phyloP scores from a whole-genome alignment of 2,888 invertebrate species.

The Chromoteleia sp. region DNA sequence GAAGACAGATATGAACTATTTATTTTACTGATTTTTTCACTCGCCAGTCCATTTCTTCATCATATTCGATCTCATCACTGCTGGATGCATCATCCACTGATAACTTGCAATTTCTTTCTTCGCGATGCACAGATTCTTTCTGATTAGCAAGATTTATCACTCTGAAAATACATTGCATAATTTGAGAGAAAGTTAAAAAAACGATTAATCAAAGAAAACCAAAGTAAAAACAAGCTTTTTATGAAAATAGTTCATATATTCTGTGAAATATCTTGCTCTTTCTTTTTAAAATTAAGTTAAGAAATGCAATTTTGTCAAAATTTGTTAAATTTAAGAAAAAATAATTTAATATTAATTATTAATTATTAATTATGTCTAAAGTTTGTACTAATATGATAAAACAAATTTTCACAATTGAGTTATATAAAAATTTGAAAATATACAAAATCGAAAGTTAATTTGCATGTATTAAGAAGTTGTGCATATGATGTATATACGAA shows the following conservation, averaged over 20 bases:
- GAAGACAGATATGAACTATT: neutral
- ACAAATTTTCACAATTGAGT: neutral
- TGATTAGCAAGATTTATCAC: constrained; percentile 60
- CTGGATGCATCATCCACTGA: constrained; percentile 43
- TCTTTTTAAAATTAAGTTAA: no score
- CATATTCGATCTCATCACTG: constrained; percentile 40
- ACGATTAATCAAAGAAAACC: constrained; percentile 26
- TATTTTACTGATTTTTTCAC: constrained; percentile 53
- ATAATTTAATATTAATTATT: no score
- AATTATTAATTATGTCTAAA: no score
- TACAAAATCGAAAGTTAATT: neutral
- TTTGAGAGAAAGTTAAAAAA: constrained; percentile 16
- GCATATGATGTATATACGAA: no score
- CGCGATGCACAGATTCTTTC: constrained; percentile 52
- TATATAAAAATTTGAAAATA: no score
- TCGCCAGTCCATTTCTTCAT: constrained; percentile 63
- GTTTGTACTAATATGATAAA: no score
- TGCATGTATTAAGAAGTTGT: no score
- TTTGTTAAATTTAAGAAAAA: no score
- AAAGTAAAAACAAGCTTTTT: constrained; percentile 5
- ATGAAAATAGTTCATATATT: neutral
- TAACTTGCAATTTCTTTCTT: constrained; percentile 25
- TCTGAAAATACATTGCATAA: constrained; percentile 42
- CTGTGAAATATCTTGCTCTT: no score
- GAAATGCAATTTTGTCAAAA: no score